Base-by-base conservation (phyloP, 2,888 invertebrate species). In the Disparrhopalites patrizii region DNA sequence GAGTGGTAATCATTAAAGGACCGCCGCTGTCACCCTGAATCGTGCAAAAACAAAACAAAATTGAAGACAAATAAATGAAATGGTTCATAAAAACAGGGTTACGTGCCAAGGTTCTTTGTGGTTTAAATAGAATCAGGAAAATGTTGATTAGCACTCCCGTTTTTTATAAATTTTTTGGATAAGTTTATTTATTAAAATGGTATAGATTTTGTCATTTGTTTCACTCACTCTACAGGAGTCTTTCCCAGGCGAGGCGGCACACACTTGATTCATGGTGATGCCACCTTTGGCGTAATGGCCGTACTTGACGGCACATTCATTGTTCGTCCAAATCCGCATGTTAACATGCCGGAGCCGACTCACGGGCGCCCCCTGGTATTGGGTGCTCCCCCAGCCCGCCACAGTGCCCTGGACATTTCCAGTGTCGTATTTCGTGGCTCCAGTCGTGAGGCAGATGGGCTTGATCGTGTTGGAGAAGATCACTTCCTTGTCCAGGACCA, bases 261-360 rank as follows among this genome's bases (percentile, higher is more conserved):
- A 93, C 5, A 93, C 80, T 86, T 93, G 91, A 76, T 90, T 89
- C 8, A 89, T 89, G 1, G 91, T 88, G 67, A 93, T 93, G 27
- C 93, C 92, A 10, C 90, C 93, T 0, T 93, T 89, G 13, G 91
- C 92, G 0, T 90, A 90, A 8, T 83, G 82, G 15, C 91, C 92
- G 78, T 92, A 92, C 78, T 91, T 91, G 20, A 82, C 78, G 67
- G 86, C 84, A 76, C 92, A 92, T 72, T 91, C 88, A 0, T 80
- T 73, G 78, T 92, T 92, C 0, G 86, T 83, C 91, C 91, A 91
- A 73, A 92, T 86, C 0, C 90, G 90, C 73, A 92, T 88, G 43
- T 86, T 86, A 1, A 92, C 91, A 80, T 92, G 89, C 81, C 91
- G 91, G 38, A 92, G 81, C 64, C 89, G 81, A 0, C 87, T 84